Base-by-base conservation (phyloP, 1,140 invertebrate species). In the Drosophila azteca region DNA sequence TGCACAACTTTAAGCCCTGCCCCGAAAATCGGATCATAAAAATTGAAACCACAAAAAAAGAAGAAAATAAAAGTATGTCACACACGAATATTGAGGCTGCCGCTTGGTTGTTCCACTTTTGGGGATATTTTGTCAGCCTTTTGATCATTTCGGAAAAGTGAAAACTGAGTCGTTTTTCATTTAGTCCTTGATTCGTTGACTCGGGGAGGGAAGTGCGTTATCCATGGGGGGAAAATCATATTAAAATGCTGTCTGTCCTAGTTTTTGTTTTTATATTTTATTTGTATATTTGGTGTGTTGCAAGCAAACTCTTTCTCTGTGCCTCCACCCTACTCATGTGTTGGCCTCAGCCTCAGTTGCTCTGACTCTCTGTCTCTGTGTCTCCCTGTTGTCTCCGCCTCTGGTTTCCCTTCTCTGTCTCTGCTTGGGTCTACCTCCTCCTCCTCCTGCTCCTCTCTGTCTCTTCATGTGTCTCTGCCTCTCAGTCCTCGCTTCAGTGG, bases 171-270 rank as follows among this genome's bases (percentile, higher is more conserved):
- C 11, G 35, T n/a, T n/a, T 2, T 11, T 39, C 35, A 4, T 11
- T 39, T 13, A 4, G 35, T 39, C 35, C 9, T 39, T 39, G 35
- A 39, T 39, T 13, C 13, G 31, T 35, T 39, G 8, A 3, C 5
- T 39, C 13, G 35, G 3, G 11, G 9, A 8, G 2, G 11, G 20
- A 62, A 71, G 69, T 72, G 68, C 59, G 68, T 74, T 64, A 35
- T 11, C 35, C 35, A 11, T 5, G 13, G 35, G 35, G 35, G 71
- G 73, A 88, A 88, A 85, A 85, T 85, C 83, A 88, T 85, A 85
- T 88, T 85, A 85, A 88, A 88, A 87, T 76, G 83, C 74, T 88
- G 78, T 26, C 24, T 88, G 74, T 26, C 24, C 83, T 76, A 88
- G 67, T 87, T 87, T 82, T 82, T 24, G 22, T 24, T 24, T 2